Evolutionary conservation across 2,113 vertebrate species (phyloP).

Genomic region (Pardalotus punctatus): DNA sequence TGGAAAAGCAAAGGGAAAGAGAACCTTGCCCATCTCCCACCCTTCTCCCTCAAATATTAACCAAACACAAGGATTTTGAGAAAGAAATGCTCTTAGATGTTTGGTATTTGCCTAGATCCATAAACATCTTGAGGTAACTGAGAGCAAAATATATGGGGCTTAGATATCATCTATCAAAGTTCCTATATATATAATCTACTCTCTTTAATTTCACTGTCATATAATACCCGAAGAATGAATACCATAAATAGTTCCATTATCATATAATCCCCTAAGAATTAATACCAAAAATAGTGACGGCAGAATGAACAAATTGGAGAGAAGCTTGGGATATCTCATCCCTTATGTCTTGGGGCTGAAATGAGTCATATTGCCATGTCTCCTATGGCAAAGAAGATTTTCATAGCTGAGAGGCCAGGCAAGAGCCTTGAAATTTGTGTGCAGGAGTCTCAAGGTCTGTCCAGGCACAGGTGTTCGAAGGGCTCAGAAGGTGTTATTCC

Average conservation of each 20-base stretch:
- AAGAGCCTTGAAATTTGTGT: background rate
- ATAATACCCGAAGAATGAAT: background rate
- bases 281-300: background rate
- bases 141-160: background rate
- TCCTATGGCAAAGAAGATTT: background rate
- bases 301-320: background rate
- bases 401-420: background rate
- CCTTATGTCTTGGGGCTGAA: background rate
- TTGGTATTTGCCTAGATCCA: background rate
- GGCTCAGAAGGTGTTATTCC: background rate
- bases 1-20: background rate
- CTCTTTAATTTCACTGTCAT: background rate
- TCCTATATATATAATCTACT: background rate
- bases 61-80: background rate
- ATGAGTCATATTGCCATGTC: background rate
- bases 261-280: background rate
- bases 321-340: background rate
- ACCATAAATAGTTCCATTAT: background rate
- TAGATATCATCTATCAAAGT: background rate
- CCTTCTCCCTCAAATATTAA: background rate
- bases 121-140: background rate
- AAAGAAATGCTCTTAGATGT: background rate
- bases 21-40: background rate
- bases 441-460: background rate
- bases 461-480: background rate